phyloP scores from a whole-genome alignment of 2,113 vertebrate species.

The Sula dactylatra region DNA sequence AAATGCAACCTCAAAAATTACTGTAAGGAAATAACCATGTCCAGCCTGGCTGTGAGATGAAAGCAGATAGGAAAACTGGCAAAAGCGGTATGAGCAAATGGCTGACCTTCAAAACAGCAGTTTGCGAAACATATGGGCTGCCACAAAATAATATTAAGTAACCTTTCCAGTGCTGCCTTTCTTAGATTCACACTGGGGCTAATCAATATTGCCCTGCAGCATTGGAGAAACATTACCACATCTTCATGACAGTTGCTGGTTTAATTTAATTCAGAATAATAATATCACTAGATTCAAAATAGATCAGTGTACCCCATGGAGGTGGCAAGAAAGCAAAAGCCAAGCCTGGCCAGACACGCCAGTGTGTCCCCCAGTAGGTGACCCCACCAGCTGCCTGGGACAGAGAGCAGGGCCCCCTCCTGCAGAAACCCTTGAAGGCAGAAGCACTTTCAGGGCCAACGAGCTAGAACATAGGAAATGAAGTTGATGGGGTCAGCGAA shows the following conservation, averaged over 20 bases:
- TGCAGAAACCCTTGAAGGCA: background rate
- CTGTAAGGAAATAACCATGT: background rate
- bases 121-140: background rate
- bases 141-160: background rate
- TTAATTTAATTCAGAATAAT: background rate
- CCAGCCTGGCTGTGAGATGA: background rate
- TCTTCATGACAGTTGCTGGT: background rate
- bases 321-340: background rate
- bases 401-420: fast-evolving
- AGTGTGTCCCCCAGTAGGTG: background rate
- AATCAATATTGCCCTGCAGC: background rate
- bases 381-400: background rate
- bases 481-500: background rate
- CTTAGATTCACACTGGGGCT: background rate
- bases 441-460: background rate
- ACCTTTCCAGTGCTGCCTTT: background rate
- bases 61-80: background rate
- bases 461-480: fast-evolving
- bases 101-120: background rate
- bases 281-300: background rate
- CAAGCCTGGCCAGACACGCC: background rate
- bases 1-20: background rate
- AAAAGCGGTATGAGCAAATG: background rate
- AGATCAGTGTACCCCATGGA: fast-evolving
- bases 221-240: background rate